phyloP scores from a whole-genome alignment of 2,888 invertebrate genomes.

The Alentia gelatinosa region DNA sequence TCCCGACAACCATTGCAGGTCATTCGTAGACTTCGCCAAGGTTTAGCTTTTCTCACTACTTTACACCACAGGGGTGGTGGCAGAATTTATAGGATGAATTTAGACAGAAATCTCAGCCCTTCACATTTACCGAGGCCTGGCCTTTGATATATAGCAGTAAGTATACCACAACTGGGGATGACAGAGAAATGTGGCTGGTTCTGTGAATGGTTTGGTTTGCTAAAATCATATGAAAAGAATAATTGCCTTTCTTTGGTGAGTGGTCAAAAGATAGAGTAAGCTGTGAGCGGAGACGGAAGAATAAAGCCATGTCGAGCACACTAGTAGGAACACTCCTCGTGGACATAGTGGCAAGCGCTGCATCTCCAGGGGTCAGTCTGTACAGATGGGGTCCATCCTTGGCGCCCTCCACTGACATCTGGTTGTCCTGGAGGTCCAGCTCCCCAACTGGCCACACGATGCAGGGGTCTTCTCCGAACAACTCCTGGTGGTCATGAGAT shows the following conservation, averaged over 20 bases:
- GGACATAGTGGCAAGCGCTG: neutral
- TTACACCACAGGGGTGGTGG: too few species aligned
- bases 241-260: neutral
- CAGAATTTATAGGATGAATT: too few species aligned
- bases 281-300: neutral
- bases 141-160: too few species aligned
- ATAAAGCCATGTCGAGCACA: neutral
- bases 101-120: too few species aligned
- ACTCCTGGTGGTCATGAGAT: too few species aligned
- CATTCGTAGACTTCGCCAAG: too few species aligned
- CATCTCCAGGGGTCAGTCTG: neutral
- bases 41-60: too few species aligned
- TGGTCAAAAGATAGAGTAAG: neutral
- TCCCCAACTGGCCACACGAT: conserved; percentile 45
- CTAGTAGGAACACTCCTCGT: neutral
- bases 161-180: too few species aligned
- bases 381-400: conserved; percentile 1
- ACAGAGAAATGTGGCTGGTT: too few species aligned
- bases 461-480: neutral
- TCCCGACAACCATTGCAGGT: too few species aligned
- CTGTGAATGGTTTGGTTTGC: too few species aligned
- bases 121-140: too few species aligned
- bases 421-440: neutral
- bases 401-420: conserved; percentile 26
- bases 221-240: neutral